A percentile compares a stretch with the other conserved stretches of the same genome.
These are phyloP conservation scores for Laodelphax striatellus DNA, from an alignment of 1,140 invertebrate genomes.

Conservation along the genomic window DNA sequence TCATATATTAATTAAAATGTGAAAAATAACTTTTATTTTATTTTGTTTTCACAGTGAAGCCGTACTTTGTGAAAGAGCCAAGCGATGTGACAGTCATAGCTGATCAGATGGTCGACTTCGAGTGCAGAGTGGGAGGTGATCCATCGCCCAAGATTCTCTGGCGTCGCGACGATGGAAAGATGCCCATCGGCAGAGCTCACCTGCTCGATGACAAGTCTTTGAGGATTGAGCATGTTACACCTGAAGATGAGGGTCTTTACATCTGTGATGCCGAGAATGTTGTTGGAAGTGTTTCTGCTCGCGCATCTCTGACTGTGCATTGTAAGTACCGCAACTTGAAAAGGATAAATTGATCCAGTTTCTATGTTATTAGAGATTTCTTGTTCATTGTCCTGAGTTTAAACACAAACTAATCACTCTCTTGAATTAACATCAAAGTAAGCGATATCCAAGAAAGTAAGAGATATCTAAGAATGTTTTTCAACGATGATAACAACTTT, in stretches of 20 bases:
- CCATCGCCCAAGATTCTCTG: constrained; percentile 80
- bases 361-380: too few relatives aligned
- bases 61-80: constrained; percentile 74
- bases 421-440: too few relatives aligned
- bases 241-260: constrained; percentile 69
- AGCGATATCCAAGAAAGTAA: too few relatives aligned
- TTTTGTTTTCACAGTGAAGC: constrained; percentile 59
- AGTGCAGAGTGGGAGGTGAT: constrained; percentile 81
- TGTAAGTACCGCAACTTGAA: constrained; percentile 41
- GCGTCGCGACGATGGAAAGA: constrained; percentile 75
- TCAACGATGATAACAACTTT: too few relatives aligned
- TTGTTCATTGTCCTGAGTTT: too few relatives aligned
- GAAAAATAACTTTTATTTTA: neutral
- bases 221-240: constrained; percentile 57
- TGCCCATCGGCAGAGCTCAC: constrained; percentile 60
- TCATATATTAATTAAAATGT: too few relatives aligned
- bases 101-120: constrained; percentile 61
- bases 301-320: constrained; percentile 60
- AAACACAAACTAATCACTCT: too few relatives aligned
- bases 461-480: too few relatives aligned
- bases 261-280: constrained; percentile 70
- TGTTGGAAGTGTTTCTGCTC: constrained; percentile 60
- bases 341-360: neutral
- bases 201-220: constrained; percentile 65
- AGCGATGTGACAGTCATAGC: constrained; percentile 70